These are phyloP conservation scores for Tautogolabrus adspersus DNA, from an alignment of 2,113 vertebrate species.

Conservation along the genomic window DNA sequence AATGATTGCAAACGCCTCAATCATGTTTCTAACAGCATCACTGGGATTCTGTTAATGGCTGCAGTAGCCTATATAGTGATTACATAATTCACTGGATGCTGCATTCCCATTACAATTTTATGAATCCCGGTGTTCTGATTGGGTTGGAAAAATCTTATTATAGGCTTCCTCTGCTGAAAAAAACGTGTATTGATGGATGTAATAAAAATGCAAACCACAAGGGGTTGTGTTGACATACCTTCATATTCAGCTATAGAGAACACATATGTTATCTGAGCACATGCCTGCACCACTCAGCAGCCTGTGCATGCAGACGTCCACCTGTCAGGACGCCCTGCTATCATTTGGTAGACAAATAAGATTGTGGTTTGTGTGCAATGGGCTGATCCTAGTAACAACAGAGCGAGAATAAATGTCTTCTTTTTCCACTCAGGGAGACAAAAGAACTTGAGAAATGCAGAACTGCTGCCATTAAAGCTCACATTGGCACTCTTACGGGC, in stretches of 20 bases:
- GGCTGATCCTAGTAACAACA: slow-evolving; percentile 8
- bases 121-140: slow-evolving; percentile 23
- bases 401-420: neutral
- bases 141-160: neutral
- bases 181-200: neutral
- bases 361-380: slow-evolving; percentile 21
- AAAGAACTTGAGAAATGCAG: slow-evolving; percentile 5
- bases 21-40: slow-evolving; percentile 27
- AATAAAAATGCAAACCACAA: slow-evolving; percentile 66
- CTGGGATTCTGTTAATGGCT: slow-evolving; percentile 38
- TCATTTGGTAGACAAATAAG: slow-evolving; percentile 63
- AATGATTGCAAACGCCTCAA: slow-evolving; percentile 28
- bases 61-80: slow-evolving; percentile 51
- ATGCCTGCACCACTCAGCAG: neutral
- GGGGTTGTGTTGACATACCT: slow-evolving; percentile 28
- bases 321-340: neutral
- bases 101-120: slow-evolving; percentile 69
- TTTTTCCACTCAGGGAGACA: neutral
- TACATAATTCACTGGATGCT: slow-evolving; percentile 76
- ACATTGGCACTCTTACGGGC: neutral
- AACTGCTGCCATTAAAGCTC: slow-evolving; percentile 1
- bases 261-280: slow-evolving; percentile 6
- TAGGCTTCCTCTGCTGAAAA: neutral
- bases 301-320: neutral
- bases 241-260: neutral